Conservation (phyloP, 2,888 invertebrate genomes). For the Coelogynopora nodosa region DNA sequence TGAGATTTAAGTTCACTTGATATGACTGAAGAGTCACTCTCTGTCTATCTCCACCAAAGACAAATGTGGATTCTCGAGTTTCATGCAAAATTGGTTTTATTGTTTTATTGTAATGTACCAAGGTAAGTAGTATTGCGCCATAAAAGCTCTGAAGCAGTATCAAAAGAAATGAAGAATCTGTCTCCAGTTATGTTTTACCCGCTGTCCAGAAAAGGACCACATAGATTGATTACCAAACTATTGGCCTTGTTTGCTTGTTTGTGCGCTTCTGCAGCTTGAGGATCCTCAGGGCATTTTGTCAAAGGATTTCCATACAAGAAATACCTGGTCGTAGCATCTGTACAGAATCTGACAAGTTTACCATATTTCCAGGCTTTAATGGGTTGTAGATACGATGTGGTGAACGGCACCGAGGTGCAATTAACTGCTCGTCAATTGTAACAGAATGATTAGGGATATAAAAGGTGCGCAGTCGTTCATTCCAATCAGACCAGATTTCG, state of each 20-base stretch:
- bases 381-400: no score
- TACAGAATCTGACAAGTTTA: no score
- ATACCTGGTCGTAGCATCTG: background rate
- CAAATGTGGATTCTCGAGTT: slow-evolving; percentile 14
- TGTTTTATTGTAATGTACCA: background rate
- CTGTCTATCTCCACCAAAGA: slow-evolving; percentile 29
- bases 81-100: slow-evolving; percentile 2
- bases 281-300: no score
- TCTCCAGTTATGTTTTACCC: slow-evolving; percentile 17
- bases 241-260: background rate
- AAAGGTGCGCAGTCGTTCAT: background rate
- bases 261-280: no score
- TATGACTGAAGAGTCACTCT: slow-evolving; percentile 25
- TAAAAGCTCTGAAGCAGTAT: slow-evolving; percentile 9
- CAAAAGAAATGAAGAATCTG: background rate
- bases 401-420: background rate
- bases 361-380: no score
- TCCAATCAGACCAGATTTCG: background rate
- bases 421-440: background rate
- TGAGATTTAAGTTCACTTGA: background rate
- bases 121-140: slow-evolving; percentile 9
- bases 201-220: slow-evolving; percentile 9
- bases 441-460: background rate
- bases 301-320: background rate
- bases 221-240: background rate